Conservation (phyloP, 2,797 vertebrate species). For the Enteromius treurensis region DNA sequence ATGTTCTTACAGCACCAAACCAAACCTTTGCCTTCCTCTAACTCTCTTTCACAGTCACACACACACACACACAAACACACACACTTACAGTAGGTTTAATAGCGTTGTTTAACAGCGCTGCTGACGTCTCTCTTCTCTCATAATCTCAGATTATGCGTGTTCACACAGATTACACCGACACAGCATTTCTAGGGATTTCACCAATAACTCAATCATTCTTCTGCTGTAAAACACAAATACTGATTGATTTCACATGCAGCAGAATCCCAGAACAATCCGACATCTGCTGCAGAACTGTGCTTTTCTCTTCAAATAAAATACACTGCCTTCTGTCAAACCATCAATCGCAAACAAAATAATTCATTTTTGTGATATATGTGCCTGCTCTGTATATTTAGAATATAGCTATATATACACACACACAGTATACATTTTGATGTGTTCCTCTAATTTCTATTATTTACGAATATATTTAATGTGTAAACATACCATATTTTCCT, state of each 20-base stretch:
- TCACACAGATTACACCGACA: constrained; percentile 1
- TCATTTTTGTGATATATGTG: too few species aligned
- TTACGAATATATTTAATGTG: too few species aligned
- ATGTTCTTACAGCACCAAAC: constrained; percentile 12
- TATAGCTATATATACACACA: not conserved
- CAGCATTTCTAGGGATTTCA: constrained; percentile 3
- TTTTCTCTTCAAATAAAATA: not conserved
- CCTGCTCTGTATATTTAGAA: not conserved
- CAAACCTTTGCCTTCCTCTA: not conserved
- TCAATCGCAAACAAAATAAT: too few species aligned
- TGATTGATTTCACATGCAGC: not conserved
- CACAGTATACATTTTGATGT: too few species aligned
- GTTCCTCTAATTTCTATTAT: too few species aligned
- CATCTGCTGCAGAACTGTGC: not conserved
- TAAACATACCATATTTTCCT: too few species aligned
- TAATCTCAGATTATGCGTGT: constrained; percentile 40
- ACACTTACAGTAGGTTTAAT: not conserved
- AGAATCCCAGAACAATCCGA: not conserved
- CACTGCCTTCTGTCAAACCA: too few species aligned
- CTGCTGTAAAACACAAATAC: not conserved
- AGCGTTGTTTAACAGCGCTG: too few species aligned
- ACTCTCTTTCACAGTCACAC: too few species aligned
- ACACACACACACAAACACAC: too few species aligned
- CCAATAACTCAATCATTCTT: constrained; percentile 7
- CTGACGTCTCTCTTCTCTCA: not conserved